phyloP scores from a whole-genome alignment of 2,888 invertebrate genomes.

The Polydrusus pterygomalis region DNA sequence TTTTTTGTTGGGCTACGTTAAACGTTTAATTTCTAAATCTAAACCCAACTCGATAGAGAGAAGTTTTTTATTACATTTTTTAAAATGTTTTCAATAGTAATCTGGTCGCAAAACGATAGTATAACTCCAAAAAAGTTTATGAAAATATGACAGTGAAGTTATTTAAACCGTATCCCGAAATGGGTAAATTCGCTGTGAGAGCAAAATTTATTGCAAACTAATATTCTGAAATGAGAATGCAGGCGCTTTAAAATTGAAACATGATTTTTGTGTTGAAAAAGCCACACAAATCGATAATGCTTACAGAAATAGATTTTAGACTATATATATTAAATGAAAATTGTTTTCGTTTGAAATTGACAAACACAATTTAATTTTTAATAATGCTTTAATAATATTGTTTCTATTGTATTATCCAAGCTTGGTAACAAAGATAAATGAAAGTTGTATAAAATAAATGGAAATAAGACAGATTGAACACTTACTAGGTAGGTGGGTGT shows the following conservation, averaged over 20 bases:
- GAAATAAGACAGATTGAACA: too few relatives aligned
- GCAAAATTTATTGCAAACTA: conserved; percentile 1
- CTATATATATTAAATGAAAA: not conserved
- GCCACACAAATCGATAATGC: not conserved
- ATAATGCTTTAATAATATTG: not conserved
- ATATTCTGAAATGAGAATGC: not conserved
- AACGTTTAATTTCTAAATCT: too few relatives aligned
- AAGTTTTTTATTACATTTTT: too few relatives aligned
- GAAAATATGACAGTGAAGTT: not conserved
- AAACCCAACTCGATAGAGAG: too few relatives aligned
- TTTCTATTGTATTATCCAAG: too few relatives aligned
- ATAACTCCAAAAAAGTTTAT: too few relatives aligned
- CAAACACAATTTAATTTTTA: not conserved
- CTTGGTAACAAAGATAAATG: too few relatives aligned
- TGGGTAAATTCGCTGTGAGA: not conserved
- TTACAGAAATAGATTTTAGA: not conserved
- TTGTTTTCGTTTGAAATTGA: not conserved
- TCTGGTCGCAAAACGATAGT: too few relatives aligned
- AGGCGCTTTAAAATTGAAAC: not conserved
- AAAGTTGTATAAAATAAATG: too few relatives aligned
- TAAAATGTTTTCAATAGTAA: too few relatives aligned
- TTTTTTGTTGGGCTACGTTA: too few relatives aligned
- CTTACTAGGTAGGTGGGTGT: too few relatives aligned
- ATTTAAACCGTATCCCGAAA: not conserved
- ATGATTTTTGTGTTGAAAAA: not conserved